These are phyloP conservation scores for Drosophila willistoni DNA, from an alignment of 1,140 invertebrate species.

Conservation along the genomic window DNA sequence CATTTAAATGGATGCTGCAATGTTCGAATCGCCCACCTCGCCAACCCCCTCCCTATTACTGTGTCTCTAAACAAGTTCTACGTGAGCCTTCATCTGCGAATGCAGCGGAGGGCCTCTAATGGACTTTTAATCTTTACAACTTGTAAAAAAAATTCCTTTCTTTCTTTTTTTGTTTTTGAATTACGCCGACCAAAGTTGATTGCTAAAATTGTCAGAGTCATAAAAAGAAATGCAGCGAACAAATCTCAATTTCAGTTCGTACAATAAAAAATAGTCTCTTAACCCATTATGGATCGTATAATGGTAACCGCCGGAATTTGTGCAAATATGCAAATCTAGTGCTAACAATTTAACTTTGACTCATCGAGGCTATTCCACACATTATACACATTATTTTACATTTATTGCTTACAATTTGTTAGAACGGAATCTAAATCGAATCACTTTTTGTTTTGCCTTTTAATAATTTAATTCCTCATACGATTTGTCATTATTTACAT, in stretches of 20 bases:
- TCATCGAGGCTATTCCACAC: neutral
- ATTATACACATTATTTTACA: neutral
- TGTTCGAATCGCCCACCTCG: slow-evolving; percentile 29
- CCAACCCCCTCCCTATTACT: neutral
- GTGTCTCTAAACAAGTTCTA: slow-evolving; percentile 65
- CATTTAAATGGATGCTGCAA: slow-evolving; percentile 69
- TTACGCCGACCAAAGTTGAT: slow-evolving; percentile 46
- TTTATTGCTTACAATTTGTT: too few relatives aligned
- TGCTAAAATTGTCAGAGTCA: slow-evolving; percentile 56
- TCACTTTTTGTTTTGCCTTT: too few relatives aligned
- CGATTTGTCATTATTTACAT: too few relatives aligned
- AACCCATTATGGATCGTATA: slow-evolving; percentile 31
- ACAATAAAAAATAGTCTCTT: slow-evolving; percentile 40
- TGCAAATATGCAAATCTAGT: neutral
- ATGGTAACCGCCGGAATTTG: neutral
- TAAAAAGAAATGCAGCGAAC: slow-evolving; percentile 49
- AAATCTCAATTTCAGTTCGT: slow-evolving; percentile 34
- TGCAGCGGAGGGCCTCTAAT: slow-evolving; percentile 52
- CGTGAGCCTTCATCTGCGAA: slow-evolving; percentile 41
- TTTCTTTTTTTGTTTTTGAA: slow-evolving; percentile 41
- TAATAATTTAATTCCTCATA: too few relatives aligned
- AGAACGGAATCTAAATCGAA: too few relatives aligned
- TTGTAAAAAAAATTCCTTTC: slow-evolving; percentile 57
- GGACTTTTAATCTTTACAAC: slow-evolving; percentile 80
- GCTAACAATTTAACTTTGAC: too few relatives aligned